Evolutionary conservation across 2,113 vertebrate species (phyloP).

Genomic region (Oryzias curvinotus): DNA sequence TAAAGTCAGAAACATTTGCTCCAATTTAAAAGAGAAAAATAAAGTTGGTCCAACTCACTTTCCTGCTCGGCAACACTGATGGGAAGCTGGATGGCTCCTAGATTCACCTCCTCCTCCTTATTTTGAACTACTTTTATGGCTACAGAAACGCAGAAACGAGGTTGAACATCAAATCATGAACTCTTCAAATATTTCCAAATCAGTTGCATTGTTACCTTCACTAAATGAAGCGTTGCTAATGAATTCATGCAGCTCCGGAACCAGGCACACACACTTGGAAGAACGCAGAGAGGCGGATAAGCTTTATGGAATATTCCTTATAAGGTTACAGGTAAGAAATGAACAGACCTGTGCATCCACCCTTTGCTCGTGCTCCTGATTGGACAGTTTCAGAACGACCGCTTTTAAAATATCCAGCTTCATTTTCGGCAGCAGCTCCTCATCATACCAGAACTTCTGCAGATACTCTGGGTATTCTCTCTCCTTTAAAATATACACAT

Average conservation of each 20-base stretch:
- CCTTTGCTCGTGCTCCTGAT: neutral
- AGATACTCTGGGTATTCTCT: neutral
- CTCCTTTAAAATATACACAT: constrained; percentile 30
- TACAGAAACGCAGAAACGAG: constrained; percentile 14
- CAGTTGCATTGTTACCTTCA: constrained; percentile 45
- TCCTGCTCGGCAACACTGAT: neutral
- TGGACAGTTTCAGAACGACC: neutral
- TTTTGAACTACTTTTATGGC: constrained; percentile 39
- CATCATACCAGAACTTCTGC: neutral
- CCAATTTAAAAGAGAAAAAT: too few species aligned
- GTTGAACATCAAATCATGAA: neutral
- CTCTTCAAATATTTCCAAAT: neutral
- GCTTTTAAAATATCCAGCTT: constrained; percentile 5
- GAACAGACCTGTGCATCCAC: constrained; percentile 39
- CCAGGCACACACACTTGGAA: constrained; percentile 34
- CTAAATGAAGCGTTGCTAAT: constrained; percentile 26
- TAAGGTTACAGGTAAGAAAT: neutral
- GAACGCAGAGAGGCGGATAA: neutral
- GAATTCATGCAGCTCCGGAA: constrained; percentile 1
- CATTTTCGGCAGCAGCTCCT: neutral
- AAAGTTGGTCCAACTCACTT: constrained; percentile 27
- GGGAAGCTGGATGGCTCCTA: accelerated
- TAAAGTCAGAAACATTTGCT: too few species aligned
- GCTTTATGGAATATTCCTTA: neutral
- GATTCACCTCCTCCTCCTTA: neutral